Evolutionary conservation across 1,140 invertebrate genomes (phyloP).

Genomic region (Eriocheir sinensis): DNA sequence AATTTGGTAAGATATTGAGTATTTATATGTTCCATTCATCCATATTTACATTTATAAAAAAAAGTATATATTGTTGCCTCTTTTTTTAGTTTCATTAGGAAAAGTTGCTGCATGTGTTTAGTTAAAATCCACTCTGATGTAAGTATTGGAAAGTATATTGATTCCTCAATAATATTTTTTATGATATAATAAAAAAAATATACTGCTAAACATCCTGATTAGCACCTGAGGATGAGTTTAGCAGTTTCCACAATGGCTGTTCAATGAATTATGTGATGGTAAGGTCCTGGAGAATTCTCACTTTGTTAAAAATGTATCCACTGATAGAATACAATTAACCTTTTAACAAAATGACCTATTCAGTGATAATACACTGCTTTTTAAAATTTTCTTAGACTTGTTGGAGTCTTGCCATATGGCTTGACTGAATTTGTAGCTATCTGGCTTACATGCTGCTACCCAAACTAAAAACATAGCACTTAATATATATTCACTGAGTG

Average conservation of each 20-base stretch:
- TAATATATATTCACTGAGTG: not conserved
- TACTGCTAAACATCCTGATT: slow-evolving; percentile 36
- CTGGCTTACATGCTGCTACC: no score
- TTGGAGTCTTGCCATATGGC: not conserved
- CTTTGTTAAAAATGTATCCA: not conserved
- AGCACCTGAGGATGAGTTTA: slow-evolving; percentile 71
- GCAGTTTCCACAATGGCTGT: not conserved
- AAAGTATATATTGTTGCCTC: not conserved
- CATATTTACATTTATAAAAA: not conserved
- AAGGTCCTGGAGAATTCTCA: not conserved
- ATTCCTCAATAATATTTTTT: not conserved
- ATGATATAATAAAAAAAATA: not conserved
- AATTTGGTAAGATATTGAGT: slow-evolving; percentile 40
- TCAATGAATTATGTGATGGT: not conserved
- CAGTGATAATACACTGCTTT: not conserved
- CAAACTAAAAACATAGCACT: not conserved
- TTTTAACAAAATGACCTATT: no score
- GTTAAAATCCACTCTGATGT: not conserved
- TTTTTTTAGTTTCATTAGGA: not conserved
- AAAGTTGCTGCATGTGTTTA: no score
- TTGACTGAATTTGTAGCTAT: not conserved
- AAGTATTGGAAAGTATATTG: not conserved
- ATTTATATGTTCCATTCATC: slow-evolving; percentile 27
- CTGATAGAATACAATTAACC: not conserved
- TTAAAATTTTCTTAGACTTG: not conserved